phyloP scores from a whole-genome alignment of 1,140 invertebrate species.

The Pectinophora gossypiella region DNA sequence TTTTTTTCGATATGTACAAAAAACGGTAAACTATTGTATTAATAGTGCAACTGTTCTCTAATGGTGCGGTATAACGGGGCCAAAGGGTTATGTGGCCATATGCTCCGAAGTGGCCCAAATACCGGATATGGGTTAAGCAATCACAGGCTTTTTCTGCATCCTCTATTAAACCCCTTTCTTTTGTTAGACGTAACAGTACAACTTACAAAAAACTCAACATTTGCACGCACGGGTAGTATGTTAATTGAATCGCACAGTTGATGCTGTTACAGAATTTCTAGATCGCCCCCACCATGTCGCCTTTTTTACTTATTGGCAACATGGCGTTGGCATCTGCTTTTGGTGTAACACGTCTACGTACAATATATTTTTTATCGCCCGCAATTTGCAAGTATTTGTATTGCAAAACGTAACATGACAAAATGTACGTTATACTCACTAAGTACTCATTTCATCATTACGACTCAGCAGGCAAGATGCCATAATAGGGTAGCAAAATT shows the following conservation, averaged over 20 bases:
- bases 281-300: conserved; percentile 4
- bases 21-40: conserved; percentile 48
- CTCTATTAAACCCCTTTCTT: conserved; percentile 59
- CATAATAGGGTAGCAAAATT: too few species aligned
- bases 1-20: conserved; percentile 19
- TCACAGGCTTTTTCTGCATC: conserved; percentile 61
- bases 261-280: conserved; percentile 30
- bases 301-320: too few species aligned
- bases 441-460: too few species aligned
- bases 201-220: conserved; percentile 42
- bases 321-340: too few species aligned
- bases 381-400: too few species aligned
- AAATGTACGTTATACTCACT: too few species aligned
- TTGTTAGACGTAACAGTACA: conserved; percentile 52
- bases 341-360: too few species aligned
- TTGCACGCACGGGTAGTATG: conserved; percentile 52
- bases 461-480: too few species aligned
- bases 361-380: too few species aligned
- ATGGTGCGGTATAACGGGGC: conserved; percentile 58
- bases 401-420: too few species aligned
- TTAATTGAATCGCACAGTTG: conserved; percentile 53
- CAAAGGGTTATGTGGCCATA: conserved; percentile 71
- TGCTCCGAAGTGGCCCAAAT: conserved; percentile 40
- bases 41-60: conserved; percentile 60
- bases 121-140: conserved; percentile 72